phyloP scores from a whole-genome alignment of 2,113 vertebrate species.

The Bubo blakistoni region DNA sequence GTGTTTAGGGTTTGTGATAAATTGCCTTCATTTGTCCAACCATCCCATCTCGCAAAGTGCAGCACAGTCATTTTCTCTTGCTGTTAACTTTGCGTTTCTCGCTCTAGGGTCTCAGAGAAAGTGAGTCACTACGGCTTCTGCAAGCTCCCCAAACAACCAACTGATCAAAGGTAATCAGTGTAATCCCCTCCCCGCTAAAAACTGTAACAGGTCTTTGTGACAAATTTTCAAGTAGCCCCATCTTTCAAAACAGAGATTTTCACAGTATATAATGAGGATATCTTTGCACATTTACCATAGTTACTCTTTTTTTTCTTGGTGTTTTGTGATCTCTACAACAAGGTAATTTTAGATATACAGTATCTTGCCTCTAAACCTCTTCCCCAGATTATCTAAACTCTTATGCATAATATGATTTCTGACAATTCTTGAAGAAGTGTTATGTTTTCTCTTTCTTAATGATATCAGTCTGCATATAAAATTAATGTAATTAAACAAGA shows the following conservation, averaged over 20 bases:
- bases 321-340: not conserved
- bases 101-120: not conserved
- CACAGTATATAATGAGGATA: not conserved
- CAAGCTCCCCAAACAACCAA: not conserved
- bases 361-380: not conserved
- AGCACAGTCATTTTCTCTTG: not conserved
- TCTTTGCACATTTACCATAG: not conserved
- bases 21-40: slow-evolving; percentile 29
- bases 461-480: not conserved
- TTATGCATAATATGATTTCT: not conserved
- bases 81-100: not conserved
- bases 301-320: not conserved
- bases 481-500: not conserved
- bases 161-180: rapidly evolving
- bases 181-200: not conserved
- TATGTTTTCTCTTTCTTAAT: not conserved
- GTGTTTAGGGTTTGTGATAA: slow-evolving; percentile 21
- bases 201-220: not conserved
- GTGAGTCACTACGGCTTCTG: not conserved
- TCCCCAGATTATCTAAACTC: not conserved
- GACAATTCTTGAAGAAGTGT: not conserved
- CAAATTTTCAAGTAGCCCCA: not conserved
- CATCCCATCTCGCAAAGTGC: not conserved
- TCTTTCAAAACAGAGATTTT: not conserved
- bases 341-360: not conserved